Base-by-base conservation (phyloP, 2,888 invertebrate species). In the Harmothoe impar region DNA sequence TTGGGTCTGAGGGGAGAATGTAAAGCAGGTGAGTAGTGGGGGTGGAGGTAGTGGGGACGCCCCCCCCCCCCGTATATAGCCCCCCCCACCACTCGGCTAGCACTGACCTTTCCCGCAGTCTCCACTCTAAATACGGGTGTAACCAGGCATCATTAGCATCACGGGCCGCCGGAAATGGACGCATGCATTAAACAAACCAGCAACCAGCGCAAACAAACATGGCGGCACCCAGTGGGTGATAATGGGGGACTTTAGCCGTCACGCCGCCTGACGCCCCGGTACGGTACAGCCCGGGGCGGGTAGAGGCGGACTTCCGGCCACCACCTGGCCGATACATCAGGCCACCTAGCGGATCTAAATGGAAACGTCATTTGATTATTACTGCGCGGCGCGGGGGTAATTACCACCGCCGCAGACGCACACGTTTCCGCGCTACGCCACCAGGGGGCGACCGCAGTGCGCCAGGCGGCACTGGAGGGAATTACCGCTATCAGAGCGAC, bases 291-390 rank as follows among this genome's bases (percentile, higher is more conserved):
- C 5, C 5, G 77, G 5, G 77, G 77, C 77, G 77, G 31, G 0
- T 20, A 62, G 62, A 1, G 20, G 3, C 3, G n/a, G 62, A 62
- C 23, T 81, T 33, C 33, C 81, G 20, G 33, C 35, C 77, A 77
- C 77, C 77, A 77, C 77, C 77, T 29, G 81, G 10, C n/a, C 43
- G 81, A 81, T 81, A 15, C 81, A 81, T 81, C 81, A 81, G 81
- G 43, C 81, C 25, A n/a, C 43, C 81, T 15, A 81, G 35, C 81
- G 81, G 43, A 81, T 33, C 81, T 81, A 81, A 81, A 81, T 81
- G 81, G 81, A 81, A 81, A 81, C 33, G 81, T 43, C 81, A 81
- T 81, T 81, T 81, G 81, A 81, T 81, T 81, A 81, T 81, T 81
- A 81, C 81, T 23, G 81, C 43, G 20, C 43, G 81, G 35, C 33